Conservation (phyloP, 2,113 vertebrate genomes). For the Macheiramphus alcinus region DNA sequence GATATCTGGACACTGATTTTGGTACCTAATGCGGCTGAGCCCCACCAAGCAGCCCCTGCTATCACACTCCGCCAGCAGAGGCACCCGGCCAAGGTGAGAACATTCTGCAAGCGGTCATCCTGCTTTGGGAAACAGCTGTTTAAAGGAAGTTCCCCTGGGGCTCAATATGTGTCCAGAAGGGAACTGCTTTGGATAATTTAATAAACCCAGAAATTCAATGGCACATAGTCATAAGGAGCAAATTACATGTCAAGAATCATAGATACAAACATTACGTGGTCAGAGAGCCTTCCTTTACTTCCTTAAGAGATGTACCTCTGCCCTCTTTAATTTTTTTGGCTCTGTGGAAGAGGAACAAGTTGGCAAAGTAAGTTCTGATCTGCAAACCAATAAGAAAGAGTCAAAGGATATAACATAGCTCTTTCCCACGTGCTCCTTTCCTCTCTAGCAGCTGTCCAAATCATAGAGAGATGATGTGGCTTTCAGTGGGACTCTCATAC, state of each 20-base stretch:
- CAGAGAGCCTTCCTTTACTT: neutral
- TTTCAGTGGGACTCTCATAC: neutral
- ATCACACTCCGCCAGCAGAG: rapidly evolving
- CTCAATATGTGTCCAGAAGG: neutral
- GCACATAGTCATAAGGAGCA: neutral
- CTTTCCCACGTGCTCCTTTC: neutral
- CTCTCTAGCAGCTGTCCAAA: neutral
- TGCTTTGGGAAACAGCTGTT: neutral
- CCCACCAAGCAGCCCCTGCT: neutral
- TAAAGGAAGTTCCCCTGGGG: neutral
- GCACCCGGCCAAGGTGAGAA: neutral
- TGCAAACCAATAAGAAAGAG: neutral
- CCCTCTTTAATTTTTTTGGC: neutral
- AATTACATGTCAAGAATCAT: neutral
- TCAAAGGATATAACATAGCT: neutral
- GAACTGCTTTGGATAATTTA: neutral
- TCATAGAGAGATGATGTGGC: neutral
- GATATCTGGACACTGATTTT: neutral
- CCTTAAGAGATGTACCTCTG: neutral
- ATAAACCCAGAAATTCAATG: neutral
- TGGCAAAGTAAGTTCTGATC: neutral
- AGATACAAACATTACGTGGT: neutral
- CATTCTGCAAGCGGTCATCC: neutral
- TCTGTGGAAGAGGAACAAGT: neutral
- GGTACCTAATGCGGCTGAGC: neutral